Conservation (phyloP, 2,113 vertebrate genomes). For the Gracilinanus agilis region DNA sequence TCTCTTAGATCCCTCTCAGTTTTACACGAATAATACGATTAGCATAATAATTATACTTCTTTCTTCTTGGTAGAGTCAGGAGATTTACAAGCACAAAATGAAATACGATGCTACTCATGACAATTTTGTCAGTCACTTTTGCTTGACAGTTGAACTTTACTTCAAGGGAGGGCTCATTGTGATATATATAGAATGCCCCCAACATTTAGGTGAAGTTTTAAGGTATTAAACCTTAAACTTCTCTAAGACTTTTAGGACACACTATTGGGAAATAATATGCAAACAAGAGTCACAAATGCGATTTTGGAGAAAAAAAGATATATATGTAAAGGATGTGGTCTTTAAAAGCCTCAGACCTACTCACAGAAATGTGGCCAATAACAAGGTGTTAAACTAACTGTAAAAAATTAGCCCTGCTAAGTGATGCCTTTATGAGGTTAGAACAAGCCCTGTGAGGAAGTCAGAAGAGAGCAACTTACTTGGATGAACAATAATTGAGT, state of each 20-base stretch:
- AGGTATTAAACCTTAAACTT: not conserved
- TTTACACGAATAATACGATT: not conserved
- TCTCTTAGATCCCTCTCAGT: not conserved
- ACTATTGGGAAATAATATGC: not conserved
- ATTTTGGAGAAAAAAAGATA: not conserved
- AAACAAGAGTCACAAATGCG: not conserved
- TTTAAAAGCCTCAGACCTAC: not conserved
- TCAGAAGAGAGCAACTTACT: not conserved
- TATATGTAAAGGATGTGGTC: not conserved
- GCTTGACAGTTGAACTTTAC: not conserved
- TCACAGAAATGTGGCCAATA: not conserved
- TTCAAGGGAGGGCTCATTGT: not conserved
- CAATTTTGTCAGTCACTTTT: not conserved
- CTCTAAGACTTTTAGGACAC: not conserved
- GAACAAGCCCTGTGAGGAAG: not conserved
- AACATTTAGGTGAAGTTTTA: not conserved
- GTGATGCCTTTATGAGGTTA: not conserved
- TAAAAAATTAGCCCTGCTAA: not conserved
- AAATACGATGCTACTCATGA: not conserved
- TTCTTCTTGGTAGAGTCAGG: not conserved
- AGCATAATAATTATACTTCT: not conserved
- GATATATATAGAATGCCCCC: not conserved
- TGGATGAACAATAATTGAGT: not conserved
- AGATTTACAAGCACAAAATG: not conserved
- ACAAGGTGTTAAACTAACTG: not conserved